Evolutionary conservation across 2,113 vertebrate species (phyloP).

Genomic region (Butastur rufipennis): DNA sequence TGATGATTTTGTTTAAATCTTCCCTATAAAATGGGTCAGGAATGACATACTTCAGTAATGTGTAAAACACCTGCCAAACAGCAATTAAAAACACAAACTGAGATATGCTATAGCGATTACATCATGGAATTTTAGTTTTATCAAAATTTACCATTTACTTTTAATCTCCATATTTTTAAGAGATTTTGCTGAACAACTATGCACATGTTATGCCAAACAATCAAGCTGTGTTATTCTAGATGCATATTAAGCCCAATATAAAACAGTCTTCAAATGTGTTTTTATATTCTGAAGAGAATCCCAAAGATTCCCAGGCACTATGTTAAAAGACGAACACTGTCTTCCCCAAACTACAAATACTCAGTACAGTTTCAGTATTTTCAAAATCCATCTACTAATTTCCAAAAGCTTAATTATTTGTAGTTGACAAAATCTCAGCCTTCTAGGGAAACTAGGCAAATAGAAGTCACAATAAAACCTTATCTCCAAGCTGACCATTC

Average conservation of each 20-base stretch:
- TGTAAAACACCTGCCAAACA: neutral
- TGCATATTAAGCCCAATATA: neutral
- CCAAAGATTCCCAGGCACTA: neutral
- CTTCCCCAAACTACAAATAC: neutral
- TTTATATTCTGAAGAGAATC: neutral
- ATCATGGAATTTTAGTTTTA: neutral
- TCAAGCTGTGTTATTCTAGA: neutral
- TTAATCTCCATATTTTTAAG: neutral
- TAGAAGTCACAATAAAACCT: neutral
- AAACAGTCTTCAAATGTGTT: neutral
- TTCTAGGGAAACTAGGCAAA: neutral
- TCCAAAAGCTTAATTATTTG: neutral
- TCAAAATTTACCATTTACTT: neutral
- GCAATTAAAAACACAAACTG: neutral
- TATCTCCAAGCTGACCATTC: neutral
- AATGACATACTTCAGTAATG: neutral
- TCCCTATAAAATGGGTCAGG: neutral
- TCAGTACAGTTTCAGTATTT: neutral
- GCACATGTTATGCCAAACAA: neutral
- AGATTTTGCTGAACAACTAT: neutral
- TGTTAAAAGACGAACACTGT: neutral
- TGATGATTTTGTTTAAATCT: neutral
- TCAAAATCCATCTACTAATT: neutral
- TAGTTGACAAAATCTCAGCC: neutral
- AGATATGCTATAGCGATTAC: neutral